Evolutionary conservation across 64 coral and sea anemone species (phyloP).

Genomic region (Montipora sp.): DNA sequence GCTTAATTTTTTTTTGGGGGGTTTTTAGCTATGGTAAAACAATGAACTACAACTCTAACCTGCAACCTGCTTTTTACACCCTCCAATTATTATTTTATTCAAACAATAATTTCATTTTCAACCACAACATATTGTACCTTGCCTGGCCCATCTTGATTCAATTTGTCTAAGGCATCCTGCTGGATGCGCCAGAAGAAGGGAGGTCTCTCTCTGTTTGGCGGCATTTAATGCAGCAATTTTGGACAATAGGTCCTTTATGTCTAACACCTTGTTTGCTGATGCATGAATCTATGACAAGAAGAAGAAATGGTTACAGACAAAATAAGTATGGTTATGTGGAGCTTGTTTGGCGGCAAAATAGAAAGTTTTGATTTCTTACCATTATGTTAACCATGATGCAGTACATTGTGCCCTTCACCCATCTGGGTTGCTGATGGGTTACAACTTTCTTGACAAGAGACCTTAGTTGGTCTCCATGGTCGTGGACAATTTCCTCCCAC

Average conservation of each 20-base stretch:
- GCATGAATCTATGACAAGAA: neutral
- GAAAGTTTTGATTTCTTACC: neutral
- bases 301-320: neutral
- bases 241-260: neutral
- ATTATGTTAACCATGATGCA: neutral
- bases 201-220: neutral
- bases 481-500: neutral
- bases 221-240: neutral
- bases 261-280: neutral
- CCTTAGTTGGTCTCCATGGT: neutral
- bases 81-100: neutral
- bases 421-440: neutral
- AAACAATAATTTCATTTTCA: neutral
- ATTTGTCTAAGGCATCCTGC: neutral
- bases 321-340: too few species aligned
- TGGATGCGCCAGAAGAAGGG: neutral
- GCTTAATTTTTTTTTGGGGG: too few species aligned
- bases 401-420: slow-evolving; percentile 20
- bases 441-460: neutral
- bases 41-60: neutral
- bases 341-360: neutral
- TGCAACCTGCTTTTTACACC: neutral
- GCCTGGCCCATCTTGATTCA: neutral
- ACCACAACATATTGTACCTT: neutral
- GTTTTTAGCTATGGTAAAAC: neutral